phyloP scores from a whole-genome alignment of 2,888 invertebrate species.

The Troglohyphantes excavatus region DNA sequence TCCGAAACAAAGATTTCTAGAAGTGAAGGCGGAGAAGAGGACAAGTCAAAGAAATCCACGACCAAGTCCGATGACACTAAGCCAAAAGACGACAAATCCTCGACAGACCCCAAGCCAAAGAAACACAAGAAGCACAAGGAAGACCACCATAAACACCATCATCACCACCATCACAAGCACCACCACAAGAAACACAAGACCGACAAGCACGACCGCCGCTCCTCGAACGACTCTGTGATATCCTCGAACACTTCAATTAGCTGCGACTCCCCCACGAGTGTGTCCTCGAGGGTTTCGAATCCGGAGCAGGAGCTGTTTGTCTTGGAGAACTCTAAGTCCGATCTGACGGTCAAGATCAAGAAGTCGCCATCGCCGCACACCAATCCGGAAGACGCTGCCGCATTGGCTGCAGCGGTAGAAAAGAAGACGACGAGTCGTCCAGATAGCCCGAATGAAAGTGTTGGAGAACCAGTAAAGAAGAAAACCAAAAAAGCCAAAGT shows the following conservation, averaged over 20 bases:
- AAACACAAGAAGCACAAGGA: slow-evolving; percentile 80
- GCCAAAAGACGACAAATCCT: slow-evolving; percentile 45
- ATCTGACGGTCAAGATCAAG: slow-evolving; percentile 79
- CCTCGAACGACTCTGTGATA: slow-evolving; percentile 69
- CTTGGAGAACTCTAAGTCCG: slow-evolving; percentile 77
- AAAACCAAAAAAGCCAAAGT: slow-evolving; percentile 70
- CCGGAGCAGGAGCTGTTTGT: slow-evolving; percentile 47
- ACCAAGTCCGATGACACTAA: slow-evolving; percentile 34
- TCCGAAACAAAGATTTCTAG: slow-evolving; percentile 34
- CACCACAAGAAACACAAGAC: slow-evolving; percentile 81
- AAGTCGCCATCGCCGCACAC: slow-evolving; percentile 75
- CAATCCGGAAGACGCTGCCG: slow-evolving; percentile 42
- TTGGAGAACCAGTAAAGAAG: slow-evolving; percentile 69
- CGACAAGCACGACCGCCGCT: slow-evolving; percentile 55
- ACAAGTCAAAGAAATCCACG: slow-evolving; percentile 29
- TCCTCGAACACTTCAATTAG: slow-evolving; percentile 10
- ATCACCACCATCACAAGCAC: slow-evolving; percentile 85
- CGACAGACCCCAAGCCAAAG: slow-evolving; percentile 75
- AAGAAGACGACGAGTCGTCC: not conserved
- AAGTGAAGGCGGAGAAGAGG: slow-evolving; percentile 46
- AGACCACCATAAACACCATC: slow-evolving; percentile 87
- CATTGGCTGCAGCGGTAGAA: no score
- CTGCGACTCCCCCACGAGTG: slow-evolving; percentile 30
- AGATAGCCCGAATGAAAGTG: slow-evolving; percentile 48
- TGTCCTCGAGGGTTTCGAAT: slow-evolving; percentile 13